phyloP scores from a whole-genome alignment of 2,113 vertebrate species.

The Talpa occidentalis region DNA sequence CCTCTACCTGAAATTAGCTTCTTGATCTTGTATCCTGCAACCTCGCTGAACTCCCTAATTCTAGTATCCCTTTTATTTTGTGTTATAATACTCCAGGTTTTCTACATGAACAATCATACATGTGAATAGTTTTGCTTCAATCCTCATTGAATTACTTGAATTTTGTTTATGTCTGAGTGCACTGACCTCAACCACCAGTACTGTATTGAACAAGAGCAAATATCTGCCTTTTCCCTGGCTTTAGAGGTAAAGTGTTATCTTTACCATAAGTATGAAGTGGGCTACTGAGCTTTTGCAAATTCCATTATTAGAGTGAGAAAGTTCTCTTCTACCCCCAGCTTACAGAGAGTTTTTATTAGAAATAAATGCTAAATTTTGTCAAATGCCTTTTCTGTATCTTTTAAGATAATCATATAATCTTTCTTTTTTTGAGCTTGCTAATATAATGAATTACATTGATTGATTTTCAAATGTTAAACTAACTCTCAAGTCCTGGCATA shows the following conservation, averaged over 20 bases:
- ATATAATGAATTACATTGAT: not conserved
- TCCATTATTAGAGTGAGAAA: not conserved
- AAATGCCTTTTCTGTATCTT: not conserved
- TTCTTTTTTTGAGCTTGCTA: not conserved
- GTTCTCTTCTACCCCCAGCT: not conserved
- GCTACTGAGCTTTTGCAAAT: not conserved
- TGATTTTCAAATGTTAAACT: not conserved
- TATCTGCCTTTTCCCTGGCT: not conserved
- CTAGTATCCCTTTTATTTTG: not conserved
- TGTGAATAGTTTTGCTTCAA: not conserved
- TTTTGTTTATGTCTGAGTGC: not conserved
- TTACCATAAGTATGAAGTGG: not conserved
- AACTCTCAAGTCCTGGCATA: not conserved
- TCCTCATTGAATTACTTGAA: not conserved
- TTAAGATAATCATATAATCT: not conserved
- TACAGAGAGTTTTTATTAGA: not conserved
- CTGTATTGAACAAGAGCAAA: not conserved
- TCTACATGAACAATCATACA: not conserved
- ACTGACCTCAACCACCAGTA: not conserved
- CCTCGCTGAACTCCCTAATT: not conserved
- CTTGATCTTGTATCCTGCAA: not conserved
- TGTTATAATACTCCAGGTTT: conserved; percentile 1
- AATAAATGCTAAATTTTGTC: not conserved
- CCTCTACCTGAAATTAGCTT: not conserved
- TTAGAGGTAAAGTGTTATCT: not conserved